phyloP scores from a whole-genome alignment of 2,888 invertebrate genomes.

The Drosophila hamatofila region DNA sequence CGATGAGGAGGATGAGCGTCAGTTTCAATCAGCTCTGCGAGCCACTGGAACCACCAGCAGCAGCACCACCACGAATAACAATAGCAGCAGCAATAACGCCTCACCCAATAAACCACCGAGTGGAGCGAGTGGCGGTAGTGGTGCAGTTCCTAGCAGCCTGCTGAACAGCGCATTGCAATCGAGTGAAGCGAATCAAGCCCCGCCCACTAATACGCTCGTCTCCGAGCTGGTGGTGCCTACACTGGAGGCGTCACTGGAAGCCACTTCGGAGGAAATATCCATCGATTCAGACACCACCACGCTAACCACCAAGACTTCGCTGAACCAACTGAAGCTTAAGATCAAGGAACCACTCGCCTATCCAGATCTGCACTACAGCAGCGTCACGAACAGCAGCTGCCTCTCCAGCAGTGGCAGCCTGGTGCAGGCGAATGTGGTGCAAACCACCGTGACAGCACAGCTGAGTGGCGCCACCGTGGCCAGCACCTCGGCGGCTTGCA shows the following conservation, averaged over 20 bases:
- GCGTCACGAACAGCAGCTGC: constrained; percentile 54
- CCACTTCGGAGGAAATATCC: constrained; percentile 85
- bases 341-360: constrained; percentile 95
- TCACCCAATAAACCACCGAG: constrained; percentile 52
- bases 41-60: constrained; percentile 86
- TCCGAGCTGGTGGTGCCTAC: constrained; percentile 78
- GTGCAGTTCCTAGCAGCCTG: constrained; percentile 25
- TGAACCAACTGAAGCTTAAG: constrained; percentile 95
- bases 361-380: constrained; percentile 87
- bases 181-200: constrained; percentile 67
- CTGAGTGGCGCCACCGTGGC: constrained; percentile 65
- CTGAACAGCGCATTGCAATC: constrained; percentile 58
- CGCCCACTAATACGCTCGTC: constrained; percentile 45
- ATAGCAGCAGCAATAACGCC: constrained; percentile 12
- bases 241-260: constrained; percentile 84
- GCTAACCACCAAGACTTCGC: constrained; percentile 89
- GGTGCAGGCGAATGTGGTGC: constrained; percentile 73
- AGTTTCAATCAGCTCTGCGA: constrained; percentile 89
- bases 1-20: constrained; percentile 92
- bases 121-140: background rate
- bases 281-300: constrained; percentile 85
- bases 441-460: constrained; percentile 71
- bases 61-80: constrained; percentile 8
- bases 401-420: constrained; percentile 60
- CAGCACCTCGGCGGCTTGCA: constrained; percentile 52